A percentile compares a stretch with the other conserved stretches of the same genome.
These are phyloP conservation scores for Rhamphomyia laevipes DNA, from an alignment of 2,888 invertebrate genomes.

Conservation along the genomic window DNA sequence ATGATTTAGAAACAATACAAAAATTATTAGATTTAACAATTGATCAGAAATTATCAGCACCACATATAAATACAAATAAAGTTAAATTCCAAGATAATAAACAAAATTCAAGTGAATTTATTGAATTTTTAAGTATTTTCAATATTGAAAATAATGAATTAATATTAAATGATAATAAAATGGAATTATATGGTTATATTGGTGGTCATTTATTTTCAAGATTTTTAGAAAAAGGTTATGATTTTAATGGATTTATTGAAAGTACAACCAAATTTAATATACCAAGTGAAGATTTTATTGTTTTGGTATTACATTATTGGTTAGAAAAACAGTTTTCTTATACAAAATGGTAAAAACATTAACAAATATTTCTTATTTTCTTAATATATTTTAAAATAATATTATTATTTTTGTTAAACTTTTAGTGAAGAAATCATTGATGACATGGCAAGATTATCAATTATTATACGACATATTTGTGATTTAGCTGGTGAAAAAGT, in stretches of 20 bases:
- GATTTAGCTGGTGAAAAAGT: constrained; percentile 49
- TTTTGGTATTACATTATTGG: constrained; percentile 59
- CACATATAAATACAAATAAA: constrained; percentile 31
- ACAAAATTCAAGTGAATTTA: constrained; percentile 45
- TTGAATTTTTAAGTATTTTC: constrained; percentile 35
- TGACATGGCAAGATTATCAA: constrained; percentile 57
- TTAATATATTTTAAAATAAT: background rate
- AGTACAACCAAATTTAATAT: constrained; percentile 22
- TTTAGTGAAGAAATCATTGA: constrained; percentile 34
- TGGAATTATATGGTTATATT: constrained; percentile 27
- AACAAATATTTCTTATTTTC: constrained; percentile 3
- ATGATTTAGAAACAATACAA: constrained; percentile 49
- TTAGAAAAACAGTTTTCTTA: constrained; percentile 47
- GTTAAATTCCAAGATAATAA: constrained; percentile 47
- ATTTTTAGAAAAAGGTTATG: constrained; percentile 31
- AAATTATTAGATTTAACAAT: constrained; percentile 46
- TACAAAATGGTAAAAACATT: constrained; percentile 23
- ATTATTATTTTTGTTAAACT: background rate
- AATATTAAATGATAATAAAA: constrained; percentile 30
- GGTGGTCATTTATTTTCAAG: constrained; percentile 27
- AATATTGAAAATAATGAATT: constrained; percentile 25
- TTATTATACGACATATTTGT: constrained; percentile 52
- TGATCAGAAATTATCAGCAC: constrained; percentile 29
- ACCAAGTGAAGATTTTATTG: constrained; percentile 51
- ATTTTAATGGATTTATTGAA: constrained; percentile 33